Evolutionary conservation across 2,888 invertebrate genomes (phyloP).

Genomic region (Schizaphis graminum): DNA sequence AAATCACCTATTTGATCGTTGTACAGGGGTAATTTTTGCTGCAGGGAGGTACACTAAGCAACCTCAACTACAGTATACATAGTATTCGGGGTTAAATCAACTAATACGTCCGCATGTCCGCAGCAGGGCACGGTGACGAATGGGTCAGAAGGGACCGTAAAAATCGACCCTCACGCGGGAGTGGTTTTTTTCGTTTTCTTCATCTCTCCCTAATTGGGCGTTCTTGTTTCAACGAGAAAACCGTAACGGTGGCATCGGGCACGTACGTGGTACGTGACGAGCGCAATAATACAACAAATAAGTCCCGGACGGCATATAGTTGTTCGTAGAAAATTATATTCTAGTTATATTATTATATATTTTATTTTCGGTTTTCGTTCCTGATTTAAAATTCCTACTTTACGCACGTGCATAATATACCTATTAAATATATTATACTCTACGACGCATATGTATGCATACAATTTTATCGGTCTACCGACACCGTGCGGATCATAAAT

Average conservation of each 20-base stretch:
- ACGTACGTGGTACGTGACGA: slow-evolving; percentile 37
- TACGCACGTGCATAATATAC: neutral
- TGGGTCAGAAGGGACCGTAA: slow-evolving; percentile 51
- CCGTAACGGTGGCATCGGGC: neutral
- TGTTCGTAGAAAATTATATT: neutral
- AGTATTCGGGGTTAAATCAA: slow-evolving; percentile 39
- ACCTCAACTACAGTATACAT: neutral
- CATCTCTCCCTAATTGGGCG: slow-evolving; percentile 36
- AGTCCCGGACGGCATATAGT: neutral
- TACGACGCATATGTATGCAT: neutral
- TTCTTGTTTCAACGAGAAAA: slow-evolving; percentile 15
- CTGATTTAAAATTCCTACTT: neutral
- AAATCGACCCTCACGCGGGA: slow-evolving; percentile 34
- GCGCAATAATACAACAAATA: neutral
- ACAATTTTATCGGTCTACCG: slow-evolving; percentile 2
- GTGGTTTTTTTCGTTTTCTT: neutral
- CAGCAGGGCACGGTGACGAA: neutral
- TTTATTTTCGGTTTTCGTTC: slow-evolving; percentile 7
- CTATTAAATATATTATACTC: neutral
- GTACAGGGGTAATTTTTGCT: slow-evolving; percentile 8
- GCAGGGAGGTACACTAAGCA: neutral
- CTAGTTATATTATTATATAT: neutral
- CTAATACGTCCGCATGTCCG: neutral
- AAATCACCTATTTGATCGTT: neutral
- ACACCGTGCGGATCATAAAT: slow-evolving; percentile 32